phyloP scores from a whole-genome alignment of 2,113 vertebrate species.

The Eira barbara region DNA sequence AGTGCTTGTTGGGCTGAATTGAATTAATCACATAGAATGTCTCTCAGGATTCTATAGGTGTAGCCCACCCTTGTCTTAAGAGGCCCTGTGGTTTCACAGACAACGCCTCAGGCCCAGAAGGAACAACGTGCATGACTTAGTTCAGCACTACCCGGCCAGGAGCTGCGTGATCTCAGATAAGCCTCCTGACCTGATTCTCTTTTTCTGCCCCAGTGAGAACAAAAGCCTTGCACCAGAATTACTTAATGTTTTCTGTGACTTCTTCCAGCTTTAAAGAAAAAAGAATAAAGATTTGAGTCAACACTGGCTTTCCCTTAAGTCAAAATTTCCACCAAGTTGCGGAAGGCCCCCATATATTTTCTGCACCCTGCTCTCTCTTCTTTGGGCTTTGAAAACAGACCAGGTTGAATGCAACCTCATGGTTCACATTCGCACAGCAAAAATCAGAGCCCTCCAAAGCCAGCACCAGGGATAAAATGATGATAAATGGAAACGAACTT shows the following conservation, averaged over 20 bases:
- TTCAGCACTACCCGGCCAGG: not conserved
- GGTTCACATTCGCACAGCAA: constrained; percentile 27
- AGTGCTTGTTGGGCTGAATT: not conserved
- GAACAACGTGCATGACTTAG: not conserved
- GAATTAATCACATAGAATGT: not conserved
- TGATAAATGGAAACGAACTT: constrained; percentile 71
- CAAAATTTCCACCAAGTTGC: not conserved
- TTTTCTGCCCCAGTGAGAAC: constrained; percentile 20
- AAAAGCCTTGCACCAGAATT: not conserved
- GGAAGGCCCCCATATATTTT: constrained; percentile 7
- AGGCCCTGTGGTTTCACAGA: not conserved
- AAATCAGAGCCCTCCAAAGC: constrained; percentile 15
- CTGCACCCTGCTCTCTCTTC: not conserved
- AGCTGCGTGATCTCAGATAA: not conserved
- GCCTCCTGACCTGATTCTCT: not conserved
- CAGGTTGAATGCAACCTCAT: not conserved
- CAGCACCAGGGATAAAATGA: constrained; percentile 51
- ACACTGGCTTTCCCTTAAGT: not conserved
- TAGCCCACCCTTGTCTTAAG: not conserved
- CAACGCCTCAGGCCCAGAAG: not conserved
- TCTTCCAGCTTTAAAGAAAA: not conserved
- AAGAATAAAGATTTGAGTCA: not conserved
- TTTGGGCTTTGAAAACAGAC: not conserved
- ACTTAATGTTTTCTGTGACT: not conserved
- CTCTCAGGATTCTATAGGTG: not conserved